phyloP scores from a whole-genome alignment of 2,113 vertebrate genomes.

The Chaetorhynchus papuensis region DNA sequence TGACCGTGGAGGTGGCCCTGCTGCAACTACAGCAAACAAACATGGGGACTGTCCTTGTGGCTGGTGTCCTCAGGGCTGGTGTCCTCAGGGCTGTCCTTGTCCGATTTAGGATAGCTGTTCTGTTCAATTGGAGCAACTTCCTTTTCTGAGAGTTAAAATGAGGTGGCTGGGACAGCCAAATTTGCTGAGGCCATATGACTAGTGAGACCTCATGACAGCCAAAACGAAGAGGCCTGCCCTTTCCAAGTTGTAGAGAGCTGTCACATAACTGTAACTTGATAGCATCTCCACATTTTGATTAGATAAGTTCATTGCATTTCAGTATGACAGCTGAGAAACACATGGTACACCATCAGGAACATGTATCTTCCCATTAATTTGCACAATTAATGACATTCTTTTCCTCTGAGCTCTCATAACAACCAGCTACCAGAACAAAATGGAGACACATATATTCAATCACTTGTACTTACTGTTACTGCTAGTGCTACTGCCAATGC shows the following conservation, averaged over 20 bases:
- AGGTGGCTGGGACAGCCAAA: not conserved
- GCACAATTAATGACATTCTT: slow-evolving; percentile 41
- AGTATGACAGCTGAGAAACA: slow-evolving; percentile 37
- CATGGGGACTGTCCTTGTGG: not conserved
- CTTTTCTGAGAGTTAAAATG: not conserved
- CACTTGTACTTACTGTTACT: slow-evolving; percentile 75
- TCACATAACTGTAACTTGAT: not conserved
- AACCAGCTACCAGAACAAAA: slow-evolving; percentile 55
- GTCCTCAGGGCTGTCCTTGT: not conserved
- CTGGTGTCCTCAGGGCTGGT: not conserved
- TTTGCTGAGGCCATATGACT: not conserved
- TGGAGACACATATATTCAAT: slow-evolving; percentile 64
- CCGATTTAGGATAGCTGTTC: not conserved
- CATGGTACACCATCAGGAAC: slow-evolving; percentile 40
- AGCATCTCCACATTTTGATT: slow-evolving; percentile 14
- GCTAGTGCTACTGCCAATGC: slow-evolving; percentile 74
- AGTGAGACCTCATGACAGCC: not conserved
- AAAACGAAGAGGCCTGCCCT: not conserved
- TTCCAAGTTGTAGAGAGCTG: not conserved
- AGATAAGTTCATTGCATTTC: not conserved
- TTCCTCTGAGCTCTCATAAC: slow-evolving; percentile 48
- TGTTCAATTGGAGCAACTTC: not conserved
- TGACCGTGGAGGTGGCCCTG: not conserved
- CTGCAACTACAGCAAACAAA: not conserved
- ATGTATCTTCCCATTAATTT: slow-evolving; percentile 34